Evolutionary conservation across 1,140 invertebrate species (phyloP).

Genomic region (Metopolophium dirhodum): DNA sequence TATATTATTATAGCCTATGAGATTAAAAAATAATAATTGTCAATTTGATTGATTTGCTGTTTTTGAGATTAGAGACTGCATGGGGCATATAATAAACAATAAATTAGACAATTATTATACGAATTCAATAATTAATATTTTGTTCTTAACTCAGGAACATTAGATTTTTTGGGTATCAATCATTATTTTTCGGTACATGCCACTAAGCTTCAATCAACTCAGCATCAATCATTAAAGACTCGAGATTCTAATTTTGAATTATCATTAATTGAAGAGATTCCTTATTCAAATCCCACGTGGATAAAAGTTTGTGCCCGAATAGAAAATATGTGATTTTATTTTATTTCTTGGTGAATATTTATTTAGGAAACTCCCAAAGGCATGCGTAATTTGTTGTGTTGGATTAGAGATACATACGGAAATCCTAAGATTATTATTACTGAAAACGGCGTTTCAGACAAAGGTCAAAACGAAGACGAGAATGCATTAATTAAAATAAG

Average conservation of each 20-base stretch:
- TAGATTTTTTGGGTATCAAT: slow-evolving; percentile 65
- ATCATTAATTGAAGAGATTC: slow-evolving; percentile 51
- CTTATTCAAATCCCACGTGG: slow-evolving; percentile 56
- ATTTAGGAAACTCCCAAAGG: slow-evolving; percentile 68
- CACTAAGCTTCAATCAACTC: not conserved
- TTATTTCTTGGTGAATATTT: not conserved
- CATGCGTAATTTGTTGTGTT: slow-evolving; percentile 68
- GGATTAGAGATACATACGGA: slow-evolving; percentile 67
- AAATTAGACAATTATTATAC: no score
- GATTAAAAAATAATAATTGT: no score
- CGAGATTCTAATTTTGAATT: slow-evolving; percentile 56
- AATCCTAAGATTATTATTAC: slow-evolving; percentile 67
- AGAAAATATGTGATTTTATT: not conserved
- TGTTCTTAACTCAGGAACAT: slow-evolving; percentile 57
- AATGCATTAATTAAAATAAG: slow-evolving; percentile 6
- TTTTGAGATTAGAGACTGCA: not conserved
- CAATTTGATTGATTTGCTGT: no score
- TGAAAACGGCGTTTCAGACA: slow-evolving; percentile 69
- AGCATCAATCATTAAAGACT: slow-evolving; percentile 42
- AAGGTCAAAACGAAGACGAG: slow-evolving; percentile 5
- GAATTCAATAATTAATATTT: not conserved
- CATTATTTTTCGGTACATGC: slow-evolving; percentile 61
- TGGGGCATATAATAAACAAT: no score
- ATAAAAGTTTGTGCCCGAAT: slow-evolving; percentile 44
- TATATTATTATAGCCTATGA: no score